phyloP scores from a whole-genome alignment of 64 coral and sea anemone genomes.

The Dendronephthya gigantea region DNA sequence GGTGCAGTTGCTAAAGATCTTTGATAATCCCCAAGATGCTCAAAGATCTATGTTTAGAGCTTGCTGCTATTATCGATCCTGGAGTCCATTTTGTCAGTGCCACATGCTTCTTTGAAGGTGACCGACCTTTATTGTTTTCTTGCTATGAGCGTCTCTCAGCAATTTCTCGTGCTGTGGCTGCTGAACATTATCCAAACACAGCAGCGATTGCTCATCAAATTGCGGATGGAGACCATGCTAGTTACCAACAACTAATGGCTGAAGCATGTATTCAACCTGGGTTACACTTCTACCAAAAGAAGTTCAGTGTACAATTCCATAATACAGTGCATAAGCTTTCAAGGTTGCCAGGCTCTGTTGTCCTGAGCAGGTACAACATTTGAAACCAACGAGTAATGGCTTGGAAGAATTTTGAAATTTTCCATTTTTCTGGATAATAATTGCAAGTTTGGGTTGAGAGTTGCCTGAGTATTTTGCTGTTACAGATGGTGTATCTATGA shows the following conservation, averaged over 20 bases:
- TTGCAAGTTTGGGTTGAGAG: conserved; percentile 60
- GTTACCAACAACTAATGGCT: conserved; percentile 49
- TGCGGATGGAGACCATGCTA: conserved; percentile 32
- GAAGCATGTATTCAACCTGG: conserved; percentile 53
- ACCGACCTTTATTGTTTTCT: conserved; percentile 17
- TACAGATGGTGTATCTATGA: conserved; percentile 65
- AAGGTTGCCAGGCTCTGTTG: conserved; percentile 58
- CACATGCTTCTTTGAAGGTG: conserved; percentile 10
- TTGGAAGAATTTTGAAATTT: conserved; percentile 51
- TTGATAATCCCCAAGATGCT: conserved; percentile 11
- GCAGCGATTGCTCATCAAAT: conserved; percentile 54
- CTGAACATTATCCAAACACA: conserved; percentile 50
- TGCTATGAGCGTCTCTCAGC: conserved; percentile 22
- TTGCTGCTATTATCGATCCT: conserved; percentile 16
- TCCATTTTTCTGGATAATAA: conserved; percentile 48
- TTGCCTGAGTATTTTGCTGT: conserved; percentile 61
- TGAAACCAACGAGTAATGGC: conserved; percentile 40
- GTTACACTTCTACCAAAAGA: conserved; percentile 53
- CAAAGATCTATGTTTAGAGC: conserved; percentile 19
- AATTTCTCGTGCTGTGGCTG: conserved; percentile 27
- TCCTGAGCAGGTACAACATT: conserved; percentile 58
- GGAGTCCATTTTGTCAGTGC: conserved; percentile 5
- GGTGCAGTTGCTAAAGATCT: conserved; percentile 19
- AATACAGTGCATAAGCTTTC: conserved; percentile 55
- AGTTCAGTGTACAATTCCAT: conserved; percentile 55